Conservation (phyloP, 1,140 invertebrate species). For the Pseudomyrmex sp. region DNA sequence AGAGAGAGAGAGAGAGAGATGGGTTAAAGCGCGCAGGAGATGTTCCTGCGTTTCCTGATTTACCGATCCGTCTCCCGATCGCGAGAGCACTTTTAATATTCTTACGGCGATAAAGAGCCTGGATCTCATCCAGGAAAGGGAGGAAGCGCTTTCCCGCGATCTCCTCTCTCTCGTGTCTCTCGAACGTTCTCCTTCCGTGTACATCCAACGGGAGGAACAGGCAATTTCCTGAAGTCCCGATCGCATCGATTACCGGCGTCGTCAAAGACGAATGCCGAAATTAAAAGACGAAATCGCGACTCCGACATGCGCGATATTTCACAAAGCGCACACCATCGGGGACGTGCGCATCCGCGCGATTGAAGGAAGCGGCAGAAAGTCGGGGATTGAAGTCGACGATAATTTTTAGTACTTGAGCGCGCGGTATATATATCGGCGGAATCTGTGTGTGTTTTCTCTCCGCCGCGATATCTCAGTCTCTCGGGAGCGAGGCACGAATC, state of each 20-base stretch:
- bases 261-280: constrained; percentile 73
- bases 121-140: constrained; percentile 57
- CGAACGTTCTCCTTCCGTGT: constrained; percentile 13
- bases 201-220: constrained; percentile 41
- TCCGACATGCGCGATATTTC: constrained; percentile 36
- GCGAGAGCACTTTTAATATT: constrained; percentile 64
- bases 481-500: no score
- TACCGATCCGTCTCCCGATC: constrained; percentile 52
- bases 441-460: background rate
- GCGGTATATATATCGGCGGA: no score
- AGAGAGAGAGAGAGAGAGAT: background rate
- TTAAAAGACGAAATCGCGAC: constrained; percentile 64
- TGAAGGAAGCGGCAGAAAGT: constrained; percentile 4
- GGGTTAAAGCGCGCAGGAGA: background rate
- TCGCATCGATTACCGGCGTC: constrained; percentile 37
- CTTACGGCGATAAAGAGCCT: constrained; percentile 59
- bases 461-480: background rate
- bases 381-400: background rate
- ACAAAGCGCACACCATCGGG: constrained; percentile 14
- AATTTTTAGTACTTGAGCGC: constrained; percentile 7
- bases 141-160: background rate
- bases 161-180: constrained; percentile 16
- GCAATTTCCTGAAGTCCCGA: constrained; percentile 63
- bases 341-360: background rate
- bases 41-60: constrained; percentile 37